Evolutionary conservation across 2,888 invertebrate genomes (phyloP), one percentile per base, ranked within the genome.

Genomic region (Meiosimyza platycephala): DNA sequence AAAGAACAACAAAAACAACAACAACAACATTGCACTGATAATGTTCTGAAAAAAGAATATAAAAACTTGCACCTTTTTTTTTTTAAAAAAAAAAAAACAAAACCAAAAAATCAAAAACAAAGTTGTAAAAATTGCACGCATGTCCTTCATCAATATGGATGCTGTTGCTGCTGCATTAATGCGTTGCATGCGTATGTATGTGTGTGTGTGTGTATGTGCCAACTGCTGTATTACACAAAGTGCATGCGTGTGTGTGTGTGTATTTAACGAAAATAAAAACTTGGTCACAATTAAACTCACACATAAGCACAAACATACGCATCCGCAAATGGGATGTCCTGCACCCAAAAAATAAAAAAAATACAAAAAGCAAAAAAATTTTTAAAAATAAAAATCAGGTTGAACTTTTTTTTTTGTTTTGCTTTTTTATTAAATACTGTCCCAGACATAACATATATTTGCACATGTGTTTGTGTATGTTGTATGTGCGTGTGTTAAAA

Each of bases 141-240:
- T 81, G 82, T 70, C 70, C 64, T 81, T 74, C 83, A 79, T 82
- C 84, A 83, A 83, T 83, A 78, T 76, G 72, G 72, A 74, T 67
- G 40, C 9, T 40, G 40, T n/a, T n/a, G 65, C 72, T 16, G 64
- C 64, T 83, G 79, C 80, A 82, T 83, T 83, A 83, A 83, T 82
- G 83, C 81, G 81, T 79, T 65, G 70, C 71, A 62, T 65, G 66
- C 62, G 71, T 55, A 11, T 71, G 55, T n/a, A n/a, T n/a, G n/a
- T 63, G 54, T 50, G 62, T 59, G 57, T 64, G 16, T 51, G 60
- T 72, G 66, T 28, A 4, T 57, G 52, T 15, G 59, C 57, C 28
- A 55, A n/a, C 48, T 67, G 65, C 40, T 18, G n/a, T 57, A 47
- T 28, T 62, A 68, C 40, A 9, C 33, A 72, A 1, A 40, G 16